Evolutionary conservation across 2,113 vertebrate genomes (phyloP).

Genomic region (Dipodomys spectabilis): DNA sequence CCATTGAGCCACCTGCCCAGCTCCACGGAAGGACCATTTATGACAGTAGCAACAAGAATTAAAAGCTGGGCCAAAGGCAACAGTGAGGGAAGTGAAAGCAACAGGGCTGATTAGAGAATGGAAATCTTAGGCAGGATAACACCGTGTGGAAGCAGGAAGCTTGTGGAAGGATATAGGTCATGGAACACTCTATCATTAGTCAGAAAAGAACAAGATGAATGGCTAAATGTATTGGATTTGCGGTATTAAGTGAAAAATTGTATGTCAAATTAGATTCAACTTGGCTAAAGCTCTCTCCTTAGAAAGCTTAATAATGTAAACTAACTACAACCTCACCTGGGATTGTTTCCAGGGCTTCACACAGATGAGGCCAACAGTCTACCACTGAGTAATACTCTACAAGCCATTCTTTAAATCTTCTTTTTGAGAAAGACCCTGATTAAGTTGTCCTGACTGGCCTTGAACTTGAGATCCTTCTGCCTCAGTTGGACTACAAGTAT

Average conservation of each 20-base stretch:
- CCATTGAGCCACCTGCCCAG: too few species aligned
- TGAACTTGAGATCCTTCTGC: too few species aligned
- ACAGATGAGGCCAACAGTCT: too few species aligned
- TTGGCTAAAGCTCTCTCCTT: neutral
- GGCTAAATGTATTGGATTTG: neutral
- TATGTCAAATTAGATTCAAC: neutral
- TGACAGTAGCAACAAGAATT: neutral
- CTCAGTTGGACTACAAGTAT: too few species aligned
- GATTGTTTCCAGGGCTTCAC: neutral
- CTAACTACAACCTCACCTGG: neutral
- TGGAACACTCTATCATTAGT: neutral
- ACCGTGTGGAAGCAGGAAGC: neutral
- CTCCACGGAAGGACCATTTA: too few species aligned
- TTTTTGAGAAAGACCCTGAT: too few species aligned
- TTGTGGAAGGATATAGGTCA: neutral
- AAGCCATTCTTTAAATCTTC: too few species aligned
- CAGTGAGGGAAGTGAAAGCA: neutral
- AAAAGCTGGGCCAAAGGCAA: neutral
- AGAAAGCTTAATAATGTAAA: neutral
- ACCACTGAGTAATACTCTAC: too few species aligned
- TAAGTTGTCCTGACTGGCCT: too few species aligned
- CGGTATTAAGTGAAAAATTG: neutral
- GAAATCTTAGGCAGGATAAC: neutral
- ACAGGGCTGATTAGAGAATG: neutral
- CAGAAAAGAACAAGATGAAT: neutral